Evolutionary conservation across 2,797 vertebrate genomes (phyloP).

Genomic region (Kryptopterus vitreolus): DNA sequence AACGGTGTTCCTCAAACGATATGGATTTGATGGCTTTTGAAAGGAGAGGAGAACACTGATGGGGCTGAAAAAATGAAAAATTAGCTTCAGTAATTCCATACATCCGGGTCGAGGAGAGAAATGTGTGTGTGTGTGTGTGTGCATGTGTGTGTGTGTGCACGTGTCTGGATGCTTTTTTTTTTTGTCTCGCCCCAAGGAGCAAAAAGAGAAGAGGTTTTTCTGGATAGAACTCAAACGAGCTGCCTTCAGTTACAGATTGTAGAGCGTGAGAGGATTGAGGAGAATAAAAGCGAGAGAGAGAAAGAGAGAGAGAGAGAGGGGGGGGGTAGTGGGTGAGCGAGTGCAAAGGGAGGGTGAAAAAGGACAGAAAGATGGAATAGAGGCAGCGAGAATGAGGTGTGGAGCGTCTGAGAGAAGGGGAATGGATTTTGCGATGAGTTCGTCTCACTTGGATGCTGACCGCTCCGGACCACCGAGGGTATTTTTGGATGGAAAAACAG

Average conservation of each 20-base stretch:
- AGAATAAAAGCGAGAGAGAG: conserved; percentile 17
- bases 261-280: conserved; percentile 17
- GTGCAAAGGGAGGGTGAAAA: conserved; percentile 34
- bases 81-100: conserved; percentile 18
- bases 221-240: conserved; percentile 49
- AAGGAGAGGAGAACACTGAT: background rate
- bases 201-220: conserved; percentile 41
- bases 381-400: conserved; percentile 12
- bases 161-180: conserved; percentile 42
- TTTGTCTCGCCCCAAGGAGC: conserved; percentile 34
- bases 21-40: background rate
- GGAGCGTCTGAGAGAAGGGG: background rate
- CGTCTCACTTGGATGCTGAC: conserved; percentile 19
- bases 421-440: conserved; percentile 19
- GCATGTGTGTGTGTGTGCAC: conserved; percentile 9
- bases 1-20: background rate
- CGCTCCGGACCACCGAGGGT: background rate
- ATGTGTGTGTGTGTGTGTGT: background rate
- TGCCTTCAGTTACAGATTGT: conserved; percentile 47
- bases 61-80: conserved; percentile 21
- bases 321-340: conserved; percentile 29
- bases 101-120: background rate
- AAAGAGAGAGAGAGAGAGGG: conserved; percentile 27
- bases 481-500: conserved; percentile 2
- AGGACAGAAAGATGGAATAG: conserved; percentile 1